Conservation (phyloP, 2,113 vertebrate genomes). For the Siniperca knerii region DNA sequence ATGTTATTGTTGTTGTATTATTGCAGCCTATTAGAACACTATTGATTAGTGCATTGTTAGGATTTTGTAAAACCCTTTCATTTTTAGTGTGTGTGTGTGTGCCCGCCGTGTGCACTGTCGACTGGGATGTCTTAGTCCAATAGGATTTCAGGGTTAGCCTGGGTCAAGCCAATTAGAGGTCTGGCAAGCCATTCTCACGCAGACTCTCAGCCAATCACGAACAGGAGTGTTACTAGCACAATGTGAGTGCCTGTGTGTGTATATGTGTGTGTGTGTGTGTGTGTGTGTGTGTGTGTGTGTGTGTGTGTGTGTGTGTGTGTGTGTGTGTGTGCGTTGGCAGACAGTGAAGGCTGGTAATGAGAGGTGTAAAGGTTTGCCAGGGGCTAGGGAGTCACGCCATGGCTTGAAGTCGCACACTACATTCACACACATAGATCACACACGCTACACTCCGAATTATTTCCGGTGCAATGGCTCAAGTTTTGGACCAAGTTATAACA, state of each 20-base stretch:
- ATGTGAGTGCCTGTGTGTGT: slow-evolving; percentile 40
- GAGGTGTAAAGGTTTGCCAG: slow-evolving; percentile 72
- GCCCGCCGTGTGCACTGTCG: slow-evolving; percentile 46
- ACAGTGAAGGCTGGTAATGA: slow-evolving; percentile 70
- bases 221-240: slow-evolving; percentile 77
- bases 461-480: not conserved
- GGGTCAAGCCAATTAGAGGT: slow-evolving; percentile 90
- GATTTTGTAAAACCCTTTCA: slow-evolving; percentile 32
- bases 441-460: slow-evolving; percentile 11
- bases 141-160: slow-evolving; percentile 90
- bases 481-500: slow-evolving; percentile 25
- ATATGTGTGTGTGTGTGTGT: slow-evolving; percentile 43
- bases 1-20: slow-evolving; percentile 17
- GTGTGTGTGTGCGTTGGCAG: slow-evolving; percentile 57
- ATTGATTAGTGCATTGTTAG: slow-evolving; percentile 58
- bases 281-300: slow-evolving; percentile 44
- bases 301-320: slow-evolving; percentile 52
- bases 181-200: slow-evolving; percentile 87
- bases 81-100: slow-evolving; percentile 43
- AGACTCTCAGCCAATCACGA: slow-evolving; percentile 80
- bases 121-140: slow-evolving; percentile 86
- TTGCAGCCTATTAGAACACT: slow-evolving; percentile 31
- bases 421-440: slow-evolving; percentile 9
- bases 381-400: slow-evolving; percentile 67
- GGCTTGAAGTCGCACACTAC: slow-evolving; percentile 39